Evolutionary conservation across 1,140 invertebrate genomes (phyloP), one percentile per base, ranked within the genome.

Genomic region (Cylas formicarius): DNA sequence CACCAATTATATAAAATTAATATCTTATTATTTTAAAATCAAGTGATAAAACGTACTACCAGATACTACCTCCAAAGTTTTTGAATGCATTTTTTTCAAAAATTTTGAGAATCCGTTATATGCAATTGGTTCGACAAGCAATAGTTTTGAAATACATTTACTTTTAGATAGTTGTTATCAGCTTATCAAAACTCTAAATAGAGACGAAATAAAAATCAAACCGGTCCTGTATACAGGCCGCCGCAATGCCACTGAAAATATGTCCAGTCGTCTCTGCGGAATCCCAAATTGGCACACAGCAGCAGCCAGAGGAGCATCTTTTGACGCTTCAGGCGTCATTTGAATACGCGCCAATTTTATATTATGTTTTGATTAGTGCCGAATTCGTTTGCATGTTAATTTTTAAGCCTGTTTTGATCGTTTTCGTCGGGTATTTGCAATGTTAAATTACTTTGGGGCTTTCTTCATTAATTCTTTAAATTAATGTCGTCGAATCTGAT

Each of bases 341-440:
- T 61, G 28, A 56, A 61, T 61, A 58, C 45, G 50, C 53, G 54
- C 53, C 55, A 55, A 55, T 56, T 61, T 54, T 55, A 53, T 53
- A 49, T 53, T 44, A 50, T 60, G 57, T 60, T 60, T 59, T 61
- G 57, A 57, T 57, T 47, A 52, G 46, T 55, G 44, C 40, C 48
- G 57, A 48, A 61, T 60, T 58, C 56, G 56, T 61, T 61, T 58
- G 50, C 59, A 61, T 61, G 49, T 52, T 59, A 61, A 61, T 61
- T 49, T 37, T 36, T 21, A 7, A 21, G 17, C 18, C 32, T 45
- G 33, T 39, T 56, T 35, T 35, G 37, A 35, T 44, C 29, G 33
- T 21, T 37, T 31, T 38, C 20, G 45, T 43, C 51, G 56, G 50
- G 51, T 53, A 49, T 46, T 37, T 50, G 32, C 27, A 42, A 27